phyloP scores from a whole-genome alignment of 2,113 vertebrate species.

The Heterocephalus glaber region DNA sequence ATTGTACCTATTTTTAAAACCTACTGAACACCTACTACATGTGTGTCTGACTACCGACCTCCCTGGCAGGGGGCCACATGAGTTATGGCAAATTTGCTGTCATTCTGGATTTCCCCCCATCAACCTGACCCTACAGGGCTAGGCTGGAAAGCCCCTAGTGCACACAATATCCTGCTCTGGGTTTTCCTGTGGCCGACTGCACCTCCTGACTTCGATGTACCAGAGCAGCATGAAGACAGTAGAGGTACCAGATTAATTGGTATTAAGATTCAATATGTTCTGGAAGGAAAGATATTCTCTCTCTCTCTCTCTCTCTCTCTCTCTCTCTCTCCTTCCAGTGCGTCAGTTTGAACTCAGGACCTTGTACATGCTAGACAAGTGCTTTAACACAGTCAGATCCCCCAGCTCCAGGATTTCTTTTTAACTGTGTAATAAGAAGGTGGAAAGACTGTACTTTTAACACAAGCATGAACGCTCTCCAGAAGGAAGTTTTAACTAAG shows the following conservation, averaged over 20 bases:
- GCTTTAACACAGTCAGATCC: not conserved
- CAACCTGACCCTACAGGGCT: not conserved
- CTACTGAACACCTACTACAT: not conserved
- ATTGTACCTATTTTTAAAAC: not conserved
- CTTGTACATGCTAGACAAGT: no score
- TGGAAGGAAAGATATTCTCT: not conserved
- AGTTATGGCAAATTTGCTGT: not conserved
- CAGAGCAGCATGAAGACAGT: not conserved
- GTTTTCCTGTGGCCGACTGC: not conserved
- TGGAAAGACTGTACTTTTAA: not conserved
- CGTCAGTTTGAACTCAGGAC: not conserved
- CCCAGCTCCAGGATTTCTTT: not conserved
- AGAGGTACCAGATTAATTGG: not conserved
- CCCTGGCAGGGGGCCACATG: not conserved
- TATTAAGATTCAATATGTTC: not conserved
- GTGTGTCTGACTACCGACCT: not conserved
- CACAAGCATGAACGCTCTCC: not conserved
- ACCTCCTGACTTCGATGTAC: accelerated
- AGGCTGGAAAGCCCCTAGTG: conserved; percentile 62
- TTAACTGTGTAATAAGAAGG: not conserved
- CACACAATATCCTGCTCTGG: not conserved
- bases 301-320: no score
- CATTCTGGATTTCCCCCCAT: conserved; percentile 67
- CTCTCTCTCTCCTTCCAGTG: not conserved
- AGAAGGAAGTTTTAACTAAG: not conserved